Evolutionary conservation across 2,888 invertebrate genomes (phyloP), one percentile per base, ranked within the genome.

Genomic region (Scotopteryx bipunctaria): DNA sequence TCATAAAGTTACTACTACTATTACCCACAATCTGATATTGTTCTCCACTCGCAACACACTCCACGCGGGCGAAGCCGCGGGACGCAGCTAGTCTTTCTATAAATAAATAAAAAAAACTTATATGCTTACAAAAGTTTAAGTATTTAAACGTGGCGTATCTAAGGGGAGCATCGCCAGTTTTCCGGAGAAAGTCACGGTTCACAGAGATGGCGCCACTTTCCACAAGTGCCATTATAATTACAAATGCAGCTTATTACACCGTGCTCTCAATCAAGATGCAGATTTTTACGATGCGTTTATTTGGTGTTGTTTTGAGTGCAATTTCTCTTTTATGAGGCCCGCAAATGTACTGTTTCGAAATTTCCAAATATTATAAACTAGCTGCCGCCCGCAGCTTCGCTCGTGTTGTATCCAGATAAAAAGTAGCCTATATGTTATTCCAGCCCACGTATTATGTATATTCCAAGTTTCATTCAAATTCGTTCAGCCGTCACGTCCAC

Each of bases 181-280:
- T 70, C 55, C 50, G 65, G 70, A 65, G 78, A 77, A 77, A 77
- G 77, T 69, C 46, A 46, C 54, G 50, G 55, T 66, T 63, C 70
- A 67, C 68, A 68, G 55, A 42, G 60, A 57, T 62, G 38, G 51
- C 46, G 41, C 46, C 13, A 45, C 31, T 43, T 48, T 45, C 48
- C 45, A 27, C 14, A 23, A 5, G 11, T 11, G 16, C 17, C 29
- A 40, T 31, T 45, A 35, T 3, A 23, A 27, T 31, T 36, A 27
- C 32, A 27, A 13, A 23, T 40, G 35, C 31, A 31, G 14, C 21
- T 33, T 32, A 44, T 13, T 51, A 35, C 35, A 46, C 21, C 31
- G n/a, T 38, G 38, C 15, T 25, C 43, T 37, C 37, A 32, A 37
- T 50, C 23, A 16, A 36, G 17, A 49, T 43, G 49, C 37, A 37